These are phyloP conservation scores for Omphaloscelis lunosa DNA, from an alignment of 2,888 invertebrate genomes.

Conservation along the genomic window DNA sequence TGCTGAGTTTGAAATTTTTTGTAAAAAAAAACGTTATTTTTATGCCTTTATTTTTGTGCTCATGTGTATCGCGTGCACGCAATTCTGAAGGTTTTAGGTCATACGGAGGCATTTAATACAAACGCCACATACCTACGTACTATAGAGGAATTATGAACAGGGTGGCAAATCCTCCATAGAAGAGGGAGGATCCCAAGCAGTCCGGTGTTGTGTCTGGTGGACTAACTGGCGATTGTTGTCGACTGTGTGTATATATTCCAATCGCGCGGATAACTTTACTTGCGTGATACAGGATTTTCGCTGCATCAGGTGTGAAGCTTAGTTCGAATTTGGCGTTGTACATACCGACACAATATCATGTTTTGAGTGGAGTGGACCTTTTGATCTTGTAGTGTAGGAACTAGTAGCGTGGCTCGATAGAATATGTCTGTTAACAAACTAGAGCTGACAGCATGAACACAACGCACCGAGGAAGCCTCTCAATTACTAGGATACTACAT, in stretches of 20 bases:
- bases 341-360: neutral
- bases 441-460: constrained; percentile 13
- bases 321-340: neutral
- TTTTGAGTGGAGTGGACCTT: constrained; percentile 2
- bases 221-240: neutral
- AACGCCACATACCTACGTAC: neutral
- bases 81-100: neutral
- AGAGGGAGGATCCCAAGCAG: neutral
- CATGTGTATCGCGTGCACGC: neutral
- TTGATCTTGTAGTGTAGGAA: neutral
- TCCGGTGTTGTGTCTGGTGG: neutral
- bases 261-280: neutral
- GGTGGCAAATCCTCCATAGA: neutral
- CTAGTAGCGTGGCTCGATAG: constrained; percentile 9
- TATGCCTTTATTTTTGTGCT: no score
- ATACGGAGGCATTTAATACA: neutral
- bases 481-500: neutral
- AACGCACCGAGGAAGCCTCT: neutral
- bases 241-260: neutral
- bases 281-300: neutral
- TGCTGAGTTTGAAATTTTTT: neutral
- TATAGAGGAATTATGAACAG: neutral
- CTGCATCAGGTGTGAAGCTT: neutral
- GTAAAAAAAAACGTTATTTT: neutral
- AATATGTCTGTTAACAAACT: constrained; percentile 19